A percentile compares a stretch with the other conserved stretches of the same genome.
Evolutionary conservation across 2,888 invertebrate genomes (phyloP).

Genomic region (Morpho achilles): DNA sequence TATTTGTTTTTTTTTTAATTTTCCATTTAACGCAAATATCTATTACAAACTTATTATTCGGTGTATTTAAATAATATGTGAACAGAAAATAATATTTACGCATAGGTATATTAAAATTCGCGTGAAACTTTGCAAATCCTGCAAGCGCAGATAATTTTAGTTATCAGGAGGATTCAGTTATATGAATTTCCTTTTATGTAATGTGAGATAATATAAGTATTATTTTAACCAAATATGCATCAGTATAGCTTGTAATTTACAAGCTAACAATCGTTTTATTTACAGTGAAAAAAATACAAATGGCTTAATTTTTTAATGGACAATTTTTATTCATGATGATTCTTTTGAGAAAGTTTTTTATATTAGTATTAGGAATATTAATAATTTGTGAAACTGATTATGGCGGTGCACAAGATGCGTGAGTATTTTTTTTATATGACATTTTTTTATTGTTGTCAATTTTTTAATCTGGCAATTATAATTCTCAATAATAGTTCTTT

Average conservation of each 20-base stretch:
- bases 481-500: no score
- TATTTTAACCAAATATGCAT: constrained; percentile 37
- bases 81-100: not conserved
- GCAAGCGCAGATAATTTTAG: constrained; percentile 32
- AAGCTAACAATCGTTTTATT: constrained; percentile 41
- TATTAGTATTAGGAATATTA: constrained; percentile 47
- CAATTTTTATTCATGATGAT: constrained; percentile 36
- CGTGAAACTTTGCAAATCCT: constrained; percentile 29
- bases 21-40: not conserved
- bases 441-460: not conserved
- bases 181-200: constrained; percentile 48
- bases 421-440: constrained; percentile 18
- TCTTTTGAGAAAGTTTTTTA: constrained; percentile 43
- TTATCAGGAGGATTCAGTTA: constrained; percentile 48
- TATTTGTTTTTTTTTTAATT: not conserved
- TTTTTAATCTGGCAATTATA: not conserved
- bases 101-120: constrained; percentile 14
- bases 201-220: constrained; percentile 40
- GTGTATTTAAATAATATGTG: not conserved
- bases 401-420: constrained; percentile 35
- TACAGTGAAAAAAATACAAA: constrained; percentile 35
- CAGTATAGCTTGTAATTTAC: constrained; percentile 52
- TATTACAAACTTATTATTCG: not conserved
- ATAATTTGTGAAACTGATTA: constrained; percentile 51
- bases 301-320: constrained; percentile 26